Evolutionary conservation across 2,888 invertebrate genomes (phyloP).

Genomic region (Metalampra italica): DNA sequence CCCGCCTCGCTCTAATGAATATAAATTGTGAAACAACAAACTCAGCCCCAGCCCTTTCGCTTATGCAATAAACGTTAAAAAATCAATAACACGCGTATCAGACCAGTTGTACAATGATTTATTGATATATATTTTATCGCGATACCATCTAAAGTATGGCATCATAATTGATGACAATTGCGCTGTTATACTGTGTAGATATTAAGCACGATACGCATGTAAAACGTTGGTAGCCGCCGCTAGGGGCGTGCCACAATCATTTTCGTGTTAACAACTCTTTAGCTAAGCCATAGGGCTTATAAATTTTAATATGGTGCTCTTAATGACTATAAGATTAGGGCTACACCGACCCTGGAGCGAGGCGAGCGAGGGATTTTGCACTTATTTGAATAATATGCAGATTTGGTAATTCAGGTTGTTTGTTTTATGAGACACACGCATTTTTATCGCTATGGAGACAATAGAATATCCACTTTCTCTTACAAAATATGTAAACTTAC

Average conservation of each 20-base stretch:
- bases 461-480: no score
- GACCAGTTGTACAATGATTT: conserved; percentile 65
- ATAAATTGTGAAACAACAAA: conserved; percentile 65
- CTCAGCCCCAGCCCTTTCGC: conserved; percentile 56
- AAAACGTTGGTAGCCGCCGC: conserved; percentile 13
- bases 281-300: conserved; percentile 40
- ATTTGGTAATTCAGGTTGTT: conserved; percentile 23
- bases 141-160: conserved; percentile 72
- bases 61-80: conserved; percentile 63
- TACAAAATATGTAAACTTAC: no score
- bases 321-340: conserved; percentile 57
- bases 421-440: not conserved
- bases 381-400: conserved; percentile 67
- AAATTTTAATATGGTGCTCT: conserved; percentile 60
- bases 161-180: conserved; percentile 71
- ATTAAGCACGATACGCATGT: conserved; percentile 21
- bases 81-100: conserved; percentile 69
- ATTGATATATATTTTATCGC: conserved; percentile 72
- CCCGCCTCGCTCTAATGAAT: conserved; percentile 55
- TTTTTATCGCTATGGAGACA: no score
- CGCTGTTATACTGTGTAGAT: conserved; percentile 36
- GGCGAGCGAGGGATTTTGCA: conserved; percentile 47
- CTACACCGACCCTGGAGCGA: conserved; percentile 19
- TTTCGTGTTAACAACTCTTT: conserved; percentile 73
- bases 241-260: conserved; percentile 45